Percentiles rank a stretch among this genome's conserved stretches.
Conservation (phyloP, 2,113 vertebrate genomes). For the Cacatua alba region DNA sequence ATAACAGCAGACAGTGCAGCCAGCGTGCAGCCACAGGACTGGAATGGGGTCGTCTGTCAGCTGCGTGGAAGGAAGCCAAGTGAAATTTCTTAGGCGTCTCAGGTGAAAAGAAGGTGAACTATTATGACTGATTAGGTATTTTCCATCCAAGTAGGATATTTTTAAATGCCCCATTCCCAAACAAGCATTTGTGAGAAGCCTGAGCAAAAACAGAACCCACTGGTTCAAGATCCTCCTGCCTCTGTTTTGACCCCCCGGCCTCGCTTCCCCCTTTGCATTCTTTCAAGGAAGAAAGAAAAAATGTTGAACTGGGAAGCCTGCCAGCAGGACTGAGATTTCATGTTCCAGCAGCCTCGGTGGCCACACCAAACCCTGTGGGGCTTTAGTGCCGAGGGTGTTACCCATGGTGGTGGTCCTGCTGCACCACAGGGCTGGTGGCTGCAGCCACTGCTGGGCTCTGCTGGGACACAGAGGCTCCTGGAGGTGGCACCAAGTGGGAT, state of each 20-base stretch:
- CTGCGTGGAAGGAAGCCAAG: neutral
- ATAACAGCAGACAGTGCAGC: neutral
- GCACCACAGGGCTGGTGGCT: rapidly evolving
- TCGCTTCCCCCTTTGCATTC: neutral
- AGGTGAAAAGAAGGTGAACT: neutral
- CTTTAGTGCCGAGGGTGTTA: neutral
- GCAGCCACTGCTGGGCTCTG: rapidly evolving
- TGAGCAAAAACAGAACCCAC: neutral
- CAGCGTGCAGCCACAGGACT: rapidly evolving
- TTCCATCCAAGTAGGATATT: neutral
- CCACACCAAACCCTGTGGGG: neutral
- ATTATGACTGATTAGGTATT: constrained; percentile 42
- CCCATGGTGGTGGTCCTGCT: rapidly evolving
- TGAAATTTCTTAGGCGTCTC: neutral
- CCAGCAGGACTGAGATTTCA: constrained; percentile 3
- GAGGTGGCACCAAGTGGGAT: neutral
- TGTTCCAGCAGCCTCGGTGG: neutral
- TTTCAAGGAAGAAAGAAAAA: constrained; percentile 23
- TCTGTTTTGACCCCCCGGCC: rapidly evolving
- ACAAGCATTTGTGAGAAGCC: constrained; percentile 13
- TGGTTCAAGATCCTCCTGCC: neutral
- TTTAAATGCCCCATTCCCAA: neutral
- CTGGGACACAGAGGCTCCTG: neutral
- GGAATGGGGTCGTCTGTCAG: neutral
- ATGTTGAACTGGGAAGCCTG: neutral